A percentile compares a stretch with the other conserved stretches of the same genome.
Conservation (phyloP, 2,888 invertebrate species). For the Hypercompe scribonia region DNA sequence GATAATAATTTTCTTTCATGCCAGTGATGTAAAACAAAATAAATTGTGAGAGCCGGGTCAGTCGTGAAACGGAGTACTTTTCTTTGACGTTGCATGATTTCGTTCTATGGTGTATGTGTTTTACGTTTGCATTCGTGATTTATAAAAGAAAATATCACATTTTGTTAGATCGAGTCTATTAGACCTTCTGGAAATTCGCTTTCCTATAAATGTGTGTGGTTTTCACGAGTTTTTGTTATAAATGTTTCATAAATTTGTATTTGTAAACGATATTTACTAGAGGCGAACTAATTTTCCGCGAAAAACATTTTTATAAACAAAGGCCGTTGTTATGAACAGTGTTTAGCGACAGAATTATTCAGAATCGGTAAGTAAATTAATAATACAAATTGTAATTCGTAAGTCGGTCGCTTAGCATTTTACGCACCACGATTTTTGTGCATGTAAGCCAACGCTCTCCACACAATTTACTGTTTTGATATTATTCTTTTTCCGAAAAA, state of each 20-base stretch:
- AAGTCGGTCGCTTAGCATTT: constrained; percentile 44
- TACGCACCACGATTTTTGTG: constrained; percentile 39
- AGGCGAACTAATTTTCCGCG: constrained; percentile 49
- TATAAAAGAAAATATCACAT: constrained; percentile 48
- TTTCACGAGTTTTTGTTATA: constrained; percentile 28
- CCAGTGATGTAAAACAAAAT: constrained; percentile 59
- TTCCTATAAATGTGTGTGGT: constrained; percentile 32
- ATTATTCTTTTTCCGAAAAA: constrained; percentile 30
- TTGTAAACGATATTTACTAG: constrained; percentile 36
- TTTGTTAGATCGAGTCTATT: constrained; percentile 16
- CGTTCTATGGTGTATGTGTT: constrained; percentile 65
- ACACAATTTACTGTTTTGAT: constrained; percentile 29
- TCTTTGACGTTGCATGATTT: constrained; percentile 70
- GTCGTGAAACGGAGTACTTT: constrained; percentile 72
- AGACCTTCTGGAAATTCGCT: constrained; percentile 28
- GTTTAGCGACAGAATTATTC: constrained; percentile 16
- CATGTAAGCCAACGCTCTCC: constrained; percentile 35
- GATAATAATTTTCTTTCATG: constrained; percentile 55
- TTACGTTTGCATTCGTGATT: constrained; percentile 62
- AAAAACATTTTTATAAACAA: constrained; percentile 45
- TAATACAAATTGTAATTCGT: constrained; percentile 18
- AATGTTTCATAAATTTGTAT: constrained; percentile 32
- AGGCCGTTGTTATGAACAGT: constrained; percentile 31
- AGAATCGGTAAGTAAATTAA: constrained; percentile 44
- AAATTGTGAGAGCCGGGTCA: constrained; percentile 67